Evolutionary conservation across 2,797 vertebrate species (phyloP), one percentile per base, ranked within the genome.

Genomic region (Avahi laniger): DNA sequence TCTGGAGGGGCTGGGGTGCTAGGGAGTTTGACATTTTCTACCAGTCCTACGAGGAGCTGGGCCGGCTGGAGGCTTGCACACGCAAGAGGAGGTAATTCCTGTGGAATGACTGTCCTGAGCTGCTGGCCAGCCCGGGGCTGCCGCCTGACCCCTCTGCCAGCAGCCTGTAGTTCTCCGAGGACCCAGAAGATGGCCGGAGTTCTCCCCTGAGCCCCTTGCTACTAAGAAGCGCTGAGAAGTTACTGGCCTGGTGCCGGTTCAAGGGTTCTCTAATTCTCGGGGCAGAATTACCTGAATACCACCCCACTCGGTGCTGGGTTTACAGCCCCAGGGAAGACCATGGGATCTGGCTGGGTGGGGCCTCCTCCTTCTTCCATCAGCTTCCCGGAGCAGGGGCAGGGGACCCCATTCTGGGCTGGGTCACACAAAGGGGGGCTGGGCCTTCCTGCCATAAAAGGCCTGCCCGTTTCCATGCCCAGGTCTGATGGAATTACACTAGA

Each of bases 1-100:
- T 99, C 98, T 99, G 99, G 99, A 99, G 99, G 97, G 99, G 99
- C 98, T 99, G 99, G 99, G 99, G 99, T 38, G 86, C 98, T 98
- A 97, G 94, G 18, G 99, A 99, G 96, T 99, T 99, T 93, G 99
- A 99, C 89, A 82, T 99, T 97, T 99, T 99, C 99, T 99, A 99
- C 99, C 99, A 98, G 98, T 99, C 99, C 93, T 99, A 99, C 0
- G 99, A 99, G 97, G 99, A 99, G 96, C 99, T 99, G 96, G 98
- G 99, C 78, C 99, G 99, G 94, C 98, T 99, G 5, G 99, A 99
- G 98, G 99, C 97, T 92, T 99, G 98, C 98, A 98, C 99, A 97
- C 98, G 99, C 52, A 99, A 99, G 97, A 99, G 99, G 84, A 99
- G 99, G 99, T 99, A 99, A 99, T 98, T 89, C 97, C 96, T 83